Evolutionary conservation across 2,113 vertebrate genomes (phyloP).

Genomic region (Charina bottae): DNA sequence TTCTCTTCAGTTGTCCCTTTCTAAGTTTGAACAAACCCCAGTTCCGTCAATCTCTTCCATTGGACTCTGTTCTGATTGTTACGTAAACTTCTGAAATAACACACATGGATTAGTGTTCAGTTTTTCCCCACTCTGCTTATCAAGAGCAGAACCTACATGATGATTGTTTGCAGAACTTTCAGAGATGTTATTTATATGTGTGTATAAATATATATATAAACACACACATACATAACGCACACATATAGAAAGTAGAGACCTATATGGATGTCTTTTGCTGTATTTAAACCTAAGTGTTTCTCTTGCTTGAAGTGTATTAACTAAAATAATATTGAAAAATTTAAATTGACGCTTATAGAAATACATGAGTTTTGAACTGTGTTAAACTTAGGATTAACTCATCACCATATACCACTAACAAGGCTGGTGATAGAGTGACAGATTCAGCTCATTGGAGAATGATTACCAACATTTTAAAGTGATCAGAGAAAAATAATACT

Average conservation of each 20-base stretch:
- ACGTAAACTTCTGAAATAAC: neutral
- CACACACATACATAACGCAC: neutral
- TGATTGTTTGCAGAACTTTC: neutral
- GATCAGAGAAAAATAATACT: neutral
- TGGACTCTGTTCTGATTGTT: neutral
- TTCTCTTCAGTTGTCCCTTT: neutral
- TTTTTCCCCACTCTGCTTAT: neutral
- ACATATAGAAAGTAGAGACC: neutral
- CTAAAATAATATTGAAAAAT: slow-evolving; percentile 37
- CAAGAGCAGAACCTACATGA: slow-evolving; percentile 7
- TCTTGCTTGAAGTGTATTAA: slow-evolving; percentile 41
- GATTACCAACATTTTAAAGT: neutral
- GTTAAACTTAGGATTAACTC: slow-evolving; percentile 37
- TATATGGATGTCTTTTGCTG: slow-evolving; percentile 12
- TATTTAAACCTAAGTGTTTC: slow-evolving; percentile 43
- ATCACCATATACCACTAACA: neutral
- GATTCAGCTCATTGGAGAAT: slow-evolving; percentile 37
- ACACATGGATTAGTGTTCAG: neutral
- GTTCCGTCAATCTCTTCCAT: neutral
- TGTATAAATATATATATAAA: no score
- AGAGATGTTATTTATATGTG: neutral
- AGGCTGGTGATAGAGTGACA: slow-evolving; percentile 19
- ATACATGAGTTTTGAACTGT: slow-evolving; percentile 46
- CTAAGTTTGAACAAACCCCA: neutral
- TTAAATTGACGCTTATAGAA: slow-evolving; percentile 51